These are phyloP conservation scores for Sebastes diaconus DNA, from an alignment of 2,797 vertebrate species.

Conservation along the genomic window DNA sequence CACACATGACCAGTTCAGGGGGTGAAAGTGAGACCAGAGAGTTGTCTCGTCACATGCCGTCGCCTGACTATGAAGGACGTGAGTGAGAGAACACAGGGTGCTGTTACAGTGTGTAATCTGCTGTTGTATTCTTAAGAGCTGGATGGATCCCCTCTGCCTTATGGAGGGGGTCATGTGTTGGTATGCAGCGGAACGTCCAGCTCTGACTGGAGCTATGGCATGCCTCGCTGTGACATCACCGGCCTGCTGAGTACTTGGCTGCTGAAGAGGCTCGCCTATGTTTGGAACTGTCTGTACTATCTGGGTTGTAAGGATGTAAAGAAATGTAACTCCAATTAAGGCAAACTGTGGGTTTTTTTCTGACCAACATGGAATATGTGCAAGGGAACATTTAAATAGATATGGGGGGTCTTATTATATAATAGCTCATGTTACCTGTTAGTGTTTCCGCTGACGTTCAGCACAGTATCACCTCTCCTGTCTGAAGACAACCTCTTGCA, in stretches of 20 bases:
- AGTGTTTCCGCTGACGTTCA: not conserved
- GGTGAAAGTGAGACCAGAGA: not conserved
- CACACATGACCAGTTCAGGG: conserved; percentile 29
- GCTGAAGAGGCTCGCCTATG: conserved; percentile 27
- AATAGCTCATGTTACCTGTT: conserved; percentile 21
- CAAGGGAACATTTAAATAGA: not conserved
- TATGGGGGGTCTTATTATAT: not conserved
- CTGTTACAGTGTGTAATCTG: conserved; percentile 17
- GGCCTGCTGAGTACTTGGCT: conserved; percentile 34
- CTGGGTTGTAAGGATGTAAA: conserved; percentile 6
- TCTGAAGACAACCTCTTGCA: conserved; percentile 21
- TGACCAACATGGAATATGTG: not conserved
- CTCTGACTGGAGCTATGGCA: conserved; percentile 29
- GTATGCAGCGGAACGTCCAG: conserved; percentile 47
- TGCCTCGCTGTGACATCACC: conserved; percentile 57
- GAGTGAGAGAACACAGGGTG: conserved; percentile 20
- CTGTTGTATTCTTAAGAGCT: conserved; percentile 2
- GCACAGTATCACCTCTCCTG: conserved; percentile 15
- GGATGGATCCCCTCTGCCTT: conserved; percentile 8
- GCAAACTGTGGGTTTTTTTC: not conserved
- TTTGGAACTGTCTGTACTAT: conserved; percentile 37
- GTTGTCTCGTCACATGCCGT: conserved; percentile 36
- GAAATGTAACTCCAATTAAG: not conserved
- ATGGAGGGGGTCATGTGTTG: conserved; percentile 50
- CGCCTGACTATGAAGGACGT: conserved; percentile 49